phyloP scores from a whole-genome alignment of 2,113 vertebrate species.

The Spizaetus ornatus region DNA sequence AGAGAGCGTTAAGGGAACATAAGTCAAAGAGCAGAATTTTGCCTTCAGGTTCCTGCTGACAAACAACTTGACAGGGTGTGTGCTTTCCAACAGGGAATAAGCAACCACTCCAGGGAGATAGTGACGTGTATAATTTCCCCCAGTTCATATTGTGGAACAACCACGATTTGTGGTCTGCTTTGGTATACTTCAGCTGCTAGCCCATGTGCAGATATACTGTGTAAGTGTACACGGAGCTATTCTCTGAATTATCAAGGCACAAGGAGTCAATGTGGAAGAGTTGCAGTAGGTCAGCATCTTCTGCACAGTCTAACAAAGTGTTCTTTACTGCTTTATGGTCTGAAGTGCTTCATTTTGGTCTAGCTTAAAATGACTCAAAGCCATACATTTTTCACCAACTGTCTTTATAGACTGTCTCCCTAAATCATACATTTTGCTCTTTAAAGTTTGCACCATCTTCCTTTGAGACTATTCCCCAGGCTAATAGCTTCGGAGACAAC shows the following conservation, averaged over 20 bases:
- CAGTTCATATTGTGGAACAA: neutral
- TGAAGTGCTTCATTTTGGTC: constrained; percentile 1
- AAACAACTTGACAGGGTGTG: neutral
- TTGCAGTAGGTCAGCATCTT: neutral
- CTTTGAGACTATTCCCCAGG: constrained; percentile 43
- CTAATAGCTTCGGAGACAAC: constrained; percentile 11
- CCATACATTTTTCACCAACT: constrained; percentile 19
- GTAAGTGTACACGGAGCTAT: neutral
- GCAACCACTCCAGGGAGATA: neutral
- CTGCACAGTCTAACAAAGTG: neutral
- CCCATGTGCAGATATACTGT: neutral
- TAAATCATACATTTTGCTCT: constrained; percentile 48
- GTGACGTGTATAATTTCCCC: neutral
- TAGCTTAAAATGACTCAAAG: constrained; percentile 18
- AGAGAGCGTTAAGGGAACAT: constrained; percentile 1
- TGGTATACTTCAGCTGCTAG: neutral
- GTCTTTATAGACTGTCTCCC: neutral
- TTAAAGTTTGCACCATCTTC: constrained; percentile 34
- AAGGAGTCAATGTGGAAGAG: neutral
- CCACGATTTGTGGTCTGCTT: neutral
- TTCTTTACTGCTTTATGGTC: neutral
- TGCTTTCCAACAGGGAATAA: neutral
- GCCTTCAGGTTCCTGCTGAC: constrained; percentile 31
- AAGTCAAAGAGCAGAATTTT: constrained; percentile 44
- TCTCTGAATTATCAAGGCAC: neutral